These are phyloP conservation scores for Campopleginae sp. DNA, from an alignment of 2,888 invertebrate genomes.

Conservation along the genomic window DNA sequence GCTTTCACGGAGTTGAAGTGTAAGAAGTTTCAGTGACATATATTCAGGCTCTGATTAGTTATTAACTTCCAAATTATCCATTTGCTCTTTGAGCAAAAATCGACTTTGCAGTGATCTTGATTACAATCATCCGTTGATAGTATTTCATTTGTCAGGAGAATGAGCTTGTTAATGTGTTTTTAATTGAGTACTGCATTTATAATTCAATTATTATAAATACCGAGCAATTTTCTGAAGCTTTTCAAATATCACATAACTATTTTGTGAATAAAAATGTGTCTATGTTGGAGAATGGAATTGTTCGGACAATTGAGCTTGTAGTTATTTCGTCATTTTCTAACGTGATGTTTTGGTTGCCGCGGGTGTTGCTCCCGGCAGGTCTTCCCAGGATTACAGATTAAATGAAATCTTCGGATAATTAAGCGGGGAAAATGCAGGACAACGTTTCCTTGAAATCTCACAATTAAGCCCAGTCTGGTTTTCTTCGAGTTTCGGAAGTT, in stretches of 20 bases:
- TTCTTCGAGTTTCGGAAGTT: background rate
- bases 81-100: background rate
- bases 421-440: background rate
- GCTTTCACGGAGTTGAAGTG: background rate
- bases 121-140: background rate
- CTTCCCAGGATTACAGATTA: too few species aligned
- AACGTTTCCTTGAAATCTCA: background rate
- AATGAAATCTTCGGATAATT: background rate
- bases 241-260: background rate
- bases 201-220: background rate
- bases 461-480: background rate
- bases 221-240: background rate
- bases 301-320: background rate
- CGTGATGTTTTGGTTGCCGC: background rate
- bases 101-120: background rate
- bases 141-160: background rate
- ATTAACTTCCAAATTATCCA: background rate
- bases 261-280: background rate
- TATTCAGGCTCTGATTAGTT: background rate
- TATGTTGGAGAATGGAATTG: background rate
- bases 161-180: background rate
- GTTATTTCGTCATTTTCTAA: background rate
- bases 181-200: background rate
- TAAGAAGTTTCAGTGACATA: background rate
- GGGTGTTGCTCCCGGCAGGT: too few species aligned